Evolutionary conservation across 2,888 invertebrate genomes (phyloP).

Genomic region (Seira ritae): DNA sequence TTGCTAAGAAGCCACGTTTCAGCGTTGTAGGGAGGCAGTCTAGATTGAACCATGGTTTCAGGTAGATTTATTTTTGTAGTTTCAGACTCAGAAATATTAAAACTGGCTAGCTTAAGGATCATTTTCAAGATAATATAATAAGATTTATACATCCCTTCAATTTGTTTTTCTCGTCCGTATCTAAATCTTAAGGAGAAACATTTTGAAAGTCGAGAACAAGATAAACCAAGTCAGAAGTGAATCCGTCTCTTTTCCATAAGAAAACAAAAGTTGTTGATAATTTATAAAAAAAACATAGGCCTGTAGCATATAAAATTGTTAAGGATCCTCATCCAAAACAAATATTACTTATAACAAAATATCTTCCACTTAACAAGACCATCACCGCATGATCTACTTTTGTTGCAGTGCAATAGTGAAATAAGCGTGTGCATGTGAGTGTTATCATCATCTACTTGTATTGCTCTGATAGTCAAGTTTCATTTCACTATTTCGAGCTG

Average conservation of each 20-base stretch:
- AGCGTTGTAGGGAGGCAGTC: background rate
- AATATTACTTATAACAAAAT: background rate
- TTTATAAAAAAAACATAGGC: conserved; percentile 15
- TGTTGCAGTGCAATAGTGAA: too few relatives aligned
- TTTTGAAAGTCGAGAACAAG: too few relatives aligned
- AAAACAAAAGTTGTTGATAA: conserved; percentile 4
- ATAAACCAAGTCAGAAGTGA: background rate
- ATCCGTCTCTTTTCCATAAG: background rate
- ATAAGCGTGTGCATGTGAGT: conserved; percentile 10
- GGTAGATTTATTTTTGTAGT: too few relatives aligned
- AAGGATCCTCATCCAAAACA: background rate
- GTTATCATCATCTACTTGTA: background rate
- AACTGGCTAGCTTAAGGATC: too few relatives aligned
- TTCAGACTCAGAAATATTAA: too few relatives aligned
- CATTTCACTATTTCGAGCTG: conserved; percentile 46
- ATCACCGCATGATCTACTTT: too few relatives aligned
- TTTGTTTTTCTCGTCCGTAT: too few relatives aligned
- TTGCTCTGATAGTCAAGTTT: background rate
- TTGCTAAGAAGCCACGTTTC: background rate
- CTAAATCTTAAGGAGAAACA: too few relatives aligned
- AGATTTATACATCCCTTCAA: too few relatives aligned
- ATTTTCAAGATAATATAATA: too few relatives aligned
- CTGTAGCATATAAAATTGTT: background rate
- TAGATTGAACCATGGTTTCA: too few relatives aligned
- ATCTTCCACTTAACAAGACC: too few relatives aligned